phyloP scores from a whole-genome alignment of 1,140 invertebrate genomes.

The Zaprionus nigranus region DNA sequence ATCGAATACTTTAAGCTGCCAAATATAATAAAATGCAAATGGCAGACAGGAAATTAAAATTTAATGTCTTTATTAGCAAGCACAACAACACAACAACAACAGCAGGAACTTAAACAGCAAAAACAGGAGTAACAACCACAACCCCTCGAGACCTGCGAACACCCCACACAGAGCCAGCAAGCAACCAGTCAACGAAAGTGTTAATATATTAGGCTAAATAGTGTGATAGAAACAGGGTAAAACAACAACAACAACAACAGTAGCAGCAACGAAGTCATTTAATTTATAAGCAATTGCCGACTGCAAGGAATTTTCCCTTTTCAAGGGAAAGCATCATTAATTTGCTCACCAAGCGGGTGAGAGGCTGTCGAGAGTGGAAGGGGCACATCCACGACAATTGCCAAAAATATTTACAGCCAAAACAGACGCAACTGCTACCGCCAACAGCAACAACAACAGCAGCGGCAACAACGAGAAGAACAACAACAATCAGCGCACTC shows the following conservation, averaged over 20 bases:
- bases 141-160: background rate
- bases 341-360: constrained; percentile 55
- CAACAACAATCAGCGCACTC: constrained; percentile 57
- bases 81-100: constrained; percentile 1
- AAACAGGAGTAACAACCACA: background rate
- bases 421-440: constrained; percentile 67
- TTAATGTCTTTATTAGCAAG: constrained; percentile 54
- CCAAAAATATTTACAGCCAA: constrained; percentile 81
- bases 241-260: constrained; percentile 37
- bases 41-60: constrained; percentile 42
- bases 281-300: constrained; percentile 72
- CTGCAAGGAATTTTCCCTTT: constrained; percentile 50
- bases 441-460: constrained; percentile 16
- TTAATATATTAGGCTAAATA: constrained; percentile 72
- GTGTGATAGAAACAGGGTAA: constrained; percentile 66
- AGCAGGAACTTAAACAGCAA: background rate
- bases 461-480: constrained; percentile 22
- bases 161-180: constrained; percentile 1
- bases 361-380: constrained; percentile 1
- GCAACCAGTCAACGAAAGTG: constrained; percentile 54
- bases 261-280: constrained; percentile 51
- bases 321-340: constrained; percentile 73
- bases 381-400: constrained; percentile 58
- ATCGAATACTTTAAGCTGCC: constrained; percentile 15
- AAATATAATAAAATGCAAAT: constrained; percentile 43